phyloP scores from a whole-genome alignment of 2,113 vertebrate genomes.

The Xyliphius kryptos region DNA sequence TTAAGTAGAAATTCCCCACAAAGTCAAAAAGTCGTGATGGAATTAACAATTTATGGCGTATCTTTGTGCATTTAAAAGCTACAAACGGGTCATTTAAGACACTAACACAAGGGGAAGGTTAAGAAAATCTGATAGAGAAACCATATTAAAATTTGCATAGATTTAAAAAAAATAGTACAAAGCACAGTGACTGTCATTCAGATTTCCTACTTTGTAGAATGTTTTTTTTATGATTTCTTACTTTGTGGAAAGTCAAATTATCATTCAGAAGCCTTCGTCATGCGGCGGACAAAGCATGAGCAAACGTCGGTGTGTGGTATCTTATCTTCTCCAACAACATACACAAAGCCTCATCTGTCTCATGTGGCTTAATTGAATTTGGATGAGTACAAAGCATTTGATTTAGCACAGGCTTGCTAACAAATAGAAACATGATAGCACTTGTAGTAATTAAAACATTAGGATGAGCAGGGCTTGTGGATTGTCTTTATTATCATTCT shows the following conservation, averaged over 20 bases:
- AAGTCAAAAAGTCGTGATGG: too few relatives aligned
- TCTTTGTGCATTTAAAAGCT: too few relatives aligned
- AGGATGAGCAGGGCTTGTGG: constrained; percentile 38
- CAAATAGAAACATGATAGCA: constrained; percentile 44
- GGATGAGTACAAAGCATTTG: constrained; percentile 39
- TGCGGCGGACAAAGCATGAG: background rate
- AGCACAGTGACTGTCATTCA: background rate
- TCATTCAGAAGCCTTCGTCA: constrained; percentile 8
- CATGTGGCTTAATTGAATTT: constrained; percentile 38
- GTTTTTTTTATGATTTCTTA: too few relatives aligned
- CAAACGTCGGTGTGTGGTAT: background rate
- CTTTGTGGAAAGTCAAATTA: background rate
- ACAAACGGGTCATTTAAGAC: too few relatives aligned
- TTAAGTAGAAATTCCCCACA: too few relatives aligned
- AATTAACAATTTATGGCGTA: too few relatives aligned
- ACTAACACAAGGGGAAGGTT: too few relatives aligned
- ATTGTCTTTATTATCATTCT: constrained; percentile 29
- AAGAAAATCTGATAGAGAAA: constrained; percentile 9
- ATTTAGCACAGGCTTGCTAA: constrained; percentile 28
- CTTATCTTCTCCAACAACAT: constrained; percentile 25
- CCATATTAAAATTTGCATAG: background rate
- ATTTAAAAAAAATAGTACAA: background rate
- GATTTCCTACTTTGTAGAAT: constrained; percentile 8
- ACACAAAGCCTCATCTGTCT: constrained; percentile 12
- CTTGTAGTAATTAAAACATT: constrained; percentile 45